These are phyloP conservation scores for Zelleria hepariella DNA, from an alignment of 2,888 invertebrate species.

Conservation along the genomic window DNA sequence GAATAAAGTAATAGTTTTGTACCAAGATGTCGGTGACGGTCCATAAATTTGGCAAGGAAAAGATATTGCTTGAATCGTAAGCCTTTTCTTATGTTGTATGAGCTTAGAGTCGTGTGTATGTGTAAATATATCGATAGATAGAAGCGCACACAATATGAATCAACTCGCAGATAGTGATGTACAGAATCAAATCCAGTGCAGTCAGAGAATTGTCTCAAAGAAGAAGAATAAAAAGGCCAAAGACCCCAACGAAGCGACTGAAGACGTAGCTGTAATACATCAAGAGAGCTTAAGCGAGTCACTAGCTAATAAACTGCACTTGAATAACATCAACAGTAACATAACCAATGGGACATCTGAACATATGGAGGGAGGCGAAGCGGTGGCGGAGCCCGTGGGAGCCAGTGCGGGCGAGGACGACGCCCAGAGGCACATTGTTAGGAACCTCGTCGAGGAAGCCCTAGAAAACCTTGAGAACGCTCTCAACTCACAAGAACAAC, in stretches of 20 bases:
- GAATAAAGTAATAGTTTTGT: conserved; percentile 38
- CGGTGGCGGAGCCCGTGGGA: conserved; percentile 20
- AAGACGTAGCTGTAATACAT: conserved; percentile 46
- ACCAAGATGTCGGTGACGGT: conserved; percentile 69
- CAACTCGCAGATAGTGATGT: conserved; percentile 52
- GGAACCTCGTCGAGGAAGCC: conserved; percentile 13
- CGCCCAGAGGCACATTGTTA: conserved; percentile 20
- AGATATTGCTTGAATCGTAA: conserved; percentile 49
- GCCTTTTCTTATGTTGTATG: conserved; percentile 40
- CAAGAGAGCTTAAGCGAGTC: conserved; percentile 51
- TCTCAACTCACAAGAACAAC: conserved; percentile 23
- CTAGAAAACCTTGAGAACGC: conserved; percentile 27
- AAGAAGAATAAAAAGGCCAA: conserved; percentile 65
- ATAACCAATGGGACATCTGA: conserved; percentile 62
- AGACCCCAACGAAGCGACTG: conserved; percentile 53
- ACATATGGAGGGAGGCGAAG: conserved; percentile 28
- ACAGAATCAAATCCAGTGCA: conserved; percentile 50
- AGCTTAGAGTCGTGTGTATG: conserved; percentile 50
- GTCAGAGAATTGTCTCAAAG: conserved; percentile 52
- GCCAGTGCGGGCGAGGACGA: conserved; percentile 14
- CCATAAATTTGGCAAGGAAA: conserved; percentile 62
- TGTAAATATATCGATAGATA: conserved; percentile 51
- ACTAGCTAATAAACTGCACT: conserved; percentile 56
- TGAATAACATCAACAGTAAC: conserved; percentile 56
- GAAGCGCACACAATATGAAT: conserved; percentile 52